Evolutionary conservation across 2,888 invertebrate species (phyloP).

Genomic region (Noctua janthe): DNA sequence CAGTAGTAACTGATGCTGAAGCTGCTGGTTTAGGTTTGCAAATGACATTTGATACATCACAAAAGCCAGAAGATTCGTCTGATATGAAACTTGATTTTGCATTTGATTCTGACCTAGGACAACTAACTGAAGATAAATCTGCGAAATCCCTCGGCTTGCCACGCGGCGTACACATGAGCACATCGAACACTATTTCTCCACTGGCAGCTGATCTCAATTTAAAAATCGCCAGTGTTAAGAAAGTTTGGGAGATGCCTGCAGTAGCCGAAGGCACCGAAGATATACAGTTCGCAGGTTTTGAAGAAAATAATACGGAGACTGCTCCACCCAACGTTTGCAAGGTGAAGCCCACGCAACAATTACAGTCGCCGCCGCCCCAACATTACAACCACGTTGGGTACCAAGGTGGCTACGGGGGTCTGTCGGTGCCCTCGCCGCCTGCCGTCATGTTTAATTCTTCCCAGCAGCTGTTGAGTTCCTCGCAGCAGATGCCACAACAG

Average conservation of each 20-base stretch:
- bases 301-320: conserved; percentile 85
- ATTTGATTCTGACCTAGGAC: conserved; percentile 95
- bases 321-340: conserved; percentile 94
- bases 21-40: conserved; percentile 90
- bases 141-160: conserved; percentile 88
- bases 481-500: conserved; percentile 92
- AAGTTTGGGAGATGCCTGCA: conserved; percentile 95
- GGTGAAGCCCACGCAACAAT: conserved; percentile 96
- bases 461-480: conserved; percentile 89
- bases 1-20: conserved; percentile 81
- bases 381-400: conserved; percentile 93
- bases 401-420: conserved; percentile 94
- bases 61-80: conserved; percentile 93
- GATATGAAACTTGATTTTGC: conserved; percentile 98
- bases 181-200: conserved; percentile 94
- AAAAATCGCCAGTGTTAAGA: conserved; percentile 98
- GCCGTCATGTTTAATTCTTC: conserved; percentile 95
- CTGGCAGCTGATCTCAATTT: conserved; percentile 97
- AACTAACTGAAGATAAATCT: conserved; percentile 93
- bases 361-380: conserved; percentile 92
- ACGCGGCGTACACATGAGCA: conserved; percentile 91
- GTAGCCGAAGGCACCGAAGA: conserved; percentile 91
- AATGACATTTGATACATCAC: conserved; percentile 91
- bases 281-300: conserved; percentile 86
- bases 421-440: conserved; percentile 96